phyloP scores from a whole-genome alignment of 2,113 vertebrate genomes.

The Turnix velox region DNA sequence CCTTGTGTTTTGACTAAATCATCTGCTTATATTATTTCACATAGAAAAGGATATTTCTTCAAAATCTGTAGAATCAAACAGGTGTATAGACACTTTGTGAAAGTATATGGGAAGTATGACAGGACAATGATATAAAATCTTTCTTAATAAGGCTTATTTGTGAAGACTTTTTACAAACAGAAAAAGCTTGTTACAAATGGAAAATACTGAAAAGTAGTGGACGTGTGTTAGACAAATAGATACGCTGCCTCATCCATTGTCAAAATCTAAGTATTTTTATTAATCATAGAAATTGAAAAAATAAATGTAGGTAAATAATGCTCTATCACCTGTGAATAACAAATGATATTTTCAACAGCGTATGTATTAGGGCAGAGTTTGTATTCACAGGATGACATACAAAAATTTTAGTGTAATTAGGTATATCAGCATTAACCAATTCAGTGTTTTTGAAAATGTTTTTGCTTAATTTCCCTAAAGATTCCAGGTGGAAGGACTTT shows the following conservation, averaged over 20 bases:
- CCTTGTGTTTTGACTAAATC: not conserved
- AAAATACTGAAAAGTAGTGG: not conserved
- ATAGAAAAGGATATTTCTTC: not conserved
- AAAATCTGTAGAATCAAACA: not conserved
- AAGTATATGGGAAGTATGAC: not conserved
- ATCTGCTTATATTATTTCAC: not conserved
- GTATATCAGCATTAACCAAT: not conserved
- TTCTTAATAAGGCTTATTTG: not conserved
- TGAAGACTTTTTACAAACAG: not conserved
- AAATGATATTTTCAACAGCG: not conserved
- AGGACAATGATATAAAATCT: not conserved
- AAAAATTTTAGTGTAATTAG: not conserved
- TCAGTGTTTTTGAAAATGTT: not conserved
- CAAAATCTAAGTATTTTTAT: not conserved
- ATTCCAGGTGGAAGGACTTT: not conserved
- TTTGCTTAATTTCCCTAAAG: accelerated
- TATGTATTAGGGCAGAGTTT: not conserved
- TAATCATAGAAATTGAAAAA: not conserved
- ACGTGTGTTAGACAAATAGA: not conserved
- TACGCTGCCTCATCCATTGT: not conserved
- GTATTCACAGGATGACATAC: not conserved
- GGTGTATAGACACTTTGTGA: not conserved
- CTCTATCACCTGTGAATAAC: not conserved
- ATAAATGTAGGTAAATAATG: not conserved
- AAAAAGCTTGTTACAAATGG: not conserved